Percentiles rank a stretch among this genome's conserved stretches.
Evolutionary conservation across 1,140 invertebrate genomes (phyloP).

Genomic region (Zaprionus davidi): DNA sequence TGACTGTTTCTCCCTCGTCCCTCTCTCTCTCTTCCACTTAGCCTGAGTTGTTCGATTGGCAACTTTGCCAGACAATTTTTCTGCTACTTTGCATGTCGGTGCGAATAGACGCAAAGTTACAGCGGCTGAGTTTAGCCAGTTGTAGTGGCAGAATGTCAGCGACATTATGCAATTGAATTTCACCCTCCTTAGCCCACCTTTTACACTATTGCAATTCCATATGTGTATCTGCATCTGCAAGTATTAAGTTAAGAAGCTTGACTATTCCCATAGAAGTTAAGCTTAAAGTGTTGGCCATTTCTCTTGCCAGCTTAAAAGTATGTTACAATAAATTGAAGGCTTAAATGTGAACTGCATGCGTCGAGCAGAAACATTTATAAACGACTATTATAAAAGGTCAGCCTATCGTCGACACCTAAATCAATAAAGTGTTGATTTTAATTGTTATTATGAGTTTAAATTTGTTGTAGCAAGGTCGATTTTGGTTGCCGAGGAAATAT

Average conservation of each 20-base stretch:
- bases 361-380: not conserved
- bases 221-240: conserved; percentile 14
- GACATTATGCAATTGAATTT: conserved; percentile 74
- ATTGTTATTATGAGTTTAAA: not conserved
- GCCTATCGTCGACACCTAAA: conserved; percentile 4
- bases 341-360: conserved; percentile 25
- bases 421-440: not conserved
- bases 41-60: conserved; percentile 46
- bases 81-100: conserved; percentile 78
- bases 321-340: conserved; percentile 62
- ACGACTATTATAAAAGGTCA: conserved; percentile 30
- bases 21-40: not conserved
- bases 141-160: conserved; percentile 8
- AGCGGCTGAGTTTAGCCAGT: conserved; percentile 39
- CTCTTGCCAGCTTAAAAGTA: conserved; percentile 56
- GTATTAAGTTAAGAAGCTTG: conserved; percentile 7
- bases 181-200: not conserved
- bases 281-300: conserved; percentile 59
- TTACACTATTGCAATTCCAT: not conserved
- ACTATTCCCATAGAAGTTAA: conserved; percentile 3
- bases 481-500: conserved; percentile 14
- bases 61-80: conserved; percentile 79
- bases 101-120: conserved; percentile 66
- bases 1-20: not conserved
- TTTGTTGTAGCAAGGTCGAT: not conserved